Evolutionary conservation across 2,888 invertebrate species (phyloP).

Genomic region (Schrankia costaestrigalis): DNA sequence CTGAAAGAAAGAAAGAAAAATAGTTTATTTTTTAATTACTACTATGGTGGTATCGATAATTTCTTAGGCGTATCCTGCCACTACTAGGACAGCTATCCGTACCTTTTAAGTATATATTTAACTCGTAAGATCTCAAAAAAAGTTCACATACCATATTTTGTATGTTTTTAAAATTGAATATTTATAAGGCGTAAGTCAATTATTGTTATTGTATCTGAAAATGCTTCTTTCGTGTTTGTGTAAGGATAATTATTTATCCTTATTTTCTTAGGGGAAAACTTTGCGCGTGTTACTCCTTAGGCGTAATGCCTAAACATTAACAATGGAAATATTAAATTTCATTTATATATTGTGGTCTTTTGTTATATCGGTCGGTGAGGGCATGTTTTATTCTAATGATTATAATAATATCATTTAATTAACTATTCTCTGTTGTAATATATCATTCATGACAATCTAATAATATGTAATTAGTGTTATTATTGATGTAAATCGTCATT

Average conservation of each 20-base stretch:
- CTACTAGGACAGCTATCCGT: no score
- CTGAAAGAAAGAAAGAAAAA: no score
- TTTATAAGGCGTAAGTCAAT: slow-evolving; percentile 30
- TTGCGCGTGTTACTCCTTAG: slow-evolving; percentile 47
- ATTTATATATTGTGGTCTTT: slow-evolving; percentile 17
- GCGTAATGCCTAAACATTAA: slow-evolving; percentile 50
- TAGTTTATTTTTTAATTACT: no score
- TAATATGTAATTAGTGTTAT: not conserved
- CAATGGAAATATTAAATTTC: slow-evolving; percentile 53
- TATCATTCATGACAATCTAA: slow-evolving; percentile 2
- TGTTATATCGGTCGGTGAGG: no score
- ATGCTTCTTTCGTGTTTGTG: slow-evolving; percentile 42
- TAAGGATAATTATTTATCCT: slow-evolving; percentile 51
- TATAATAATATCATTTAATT: no score
- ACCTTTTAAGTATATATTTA: no score
- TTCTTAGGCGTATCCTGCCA: no score
- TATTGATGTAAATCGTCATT: slow-evolving; percentile 1
- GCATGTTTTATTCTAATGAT: no score
- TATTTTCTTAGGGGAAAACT: slow-evolving; percentile 58
- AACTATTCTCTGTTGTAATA: not conserved
- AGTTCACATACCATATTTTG: slow-evolving; percentile 7
- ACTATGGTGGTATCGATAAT: no score
- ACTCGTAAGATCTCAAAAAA: no score
- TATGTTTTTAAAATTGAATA: slow-evolving; percentile 17
- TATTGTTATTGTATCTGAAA: slow-evolving; percentile 39